Base-by-base conservation (phyloP, 2,888 invertebrate species). In the Agonopterix alstromeriana region DNA sequence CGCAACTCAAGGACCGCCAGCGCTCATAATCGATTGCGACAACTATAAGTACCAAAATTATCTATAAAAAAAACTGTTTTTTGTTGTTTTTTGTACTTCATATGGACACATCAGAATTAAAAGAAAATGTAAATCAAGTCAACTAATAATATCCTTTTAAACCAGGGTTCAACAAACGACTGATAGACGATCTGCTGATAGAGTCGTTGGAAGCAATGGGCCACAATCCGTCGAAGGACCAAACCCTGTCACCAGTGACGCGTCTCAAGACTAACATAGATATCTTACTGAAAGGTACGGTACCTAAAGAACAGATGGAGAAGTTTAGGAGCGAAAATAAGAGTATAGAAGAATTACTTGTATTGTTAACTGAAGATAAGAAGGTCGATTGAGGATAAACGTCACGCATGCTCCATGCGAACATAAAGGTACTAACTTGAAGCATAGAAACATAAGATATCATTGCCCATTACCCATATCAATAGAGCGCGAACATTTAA, bases 121-220 rank as follows among this genome's bases (percentile, higher is more conserved):
- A 7, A 27, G 2, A 7, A 7, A 5, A 27, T 10, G 5, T 4
- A 38, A 3, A 38, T 38, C 38, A 38, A 38, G 38, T 38, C 10
- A 1, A 4, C 38, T 38, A 38, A 38, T 27, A 38, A 54, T 47
- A 61, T 51, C 10, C 4, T 38, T 38, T n/a, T 38, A 9, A n/a
- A 38, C 63, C 79, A 89, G 89, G 89, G 52, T 92, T 92, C 76
- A 91, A 92, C 79, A 92, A 91, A 63, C 85, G 93, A 46, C 90
- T 95, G 7, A 95, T 97, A 54, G 96, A 96, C 70, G 94, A 95
- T 55, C 93, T 96, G 3, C 89, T 97, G 1, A 88, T 93, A 48
- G 94, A 95, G 57, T 95, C 95, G 0, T 89, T 96, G 41, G 91
- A 93, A 67, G 91, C 93, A 36, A 95, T 95, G 53, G 94, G 94